A percentile compares a stretch with the other conserved stretches of the same genome.
These are phyloP conservation scores for Blennius ocellaris DNA, from an alignment of 2,113 vertebrate species.

Conservation along the genomic window DNA sequence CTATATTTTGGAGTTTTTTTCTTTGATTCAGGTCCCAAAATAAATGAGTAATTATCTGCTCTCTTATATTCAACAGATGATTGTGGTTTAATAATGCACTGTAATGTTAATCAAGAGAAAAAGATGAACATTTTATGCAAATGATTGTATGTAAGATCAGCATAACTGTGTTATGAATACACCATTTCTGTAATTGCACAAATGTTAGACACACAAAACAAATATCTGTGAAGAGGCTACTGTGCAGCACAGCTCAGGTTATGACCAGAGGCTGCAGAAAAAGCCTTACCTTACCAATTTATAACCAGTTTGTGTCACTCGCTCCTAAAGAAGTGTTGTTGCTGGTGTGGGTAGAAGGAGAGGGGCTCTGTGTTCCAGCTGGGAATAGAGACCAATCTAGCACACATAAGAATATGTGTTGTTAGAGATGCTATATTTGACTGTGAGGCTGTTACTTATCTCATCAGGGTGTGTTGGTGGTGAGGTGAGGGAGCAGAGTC, in stretches of 20 bases:
- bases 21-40: too few relatives aligned
- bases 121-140: too few relatives aligned
- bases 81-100: too few relatives aligned
- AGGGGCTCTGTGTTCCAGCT: slow-evolving; percentile 44
- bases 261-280: neutral
- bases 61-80: too few relatives aligned
- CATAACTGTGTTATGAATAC: too few relatives aligned
- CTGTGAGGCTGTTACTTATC: slow-evolving; percentile 66
- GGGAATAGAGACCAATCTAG: slow-evolving; percentile 69
- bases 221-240: too few relatives aligned
- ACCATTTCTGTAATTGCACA: too few relatives aligned
- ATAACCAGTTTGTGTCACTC: slow-evolving; percentile 68
- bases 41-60: too few relatives aligned
- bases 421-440: slow-evolving; percentile 79
- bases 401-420: slow-evolving; percentile 65
- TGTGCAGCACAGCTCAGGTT: slow-evolving; percentile 24
- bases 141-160: too few relatives aligned
- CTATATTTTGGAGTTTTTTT: too few relatives aligned
- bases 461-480: slow-evolving; percentile 66
- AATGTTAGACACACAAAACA: too few relatives aligned
- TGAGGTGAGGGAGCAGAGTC: slow-evolving; percentile 55
- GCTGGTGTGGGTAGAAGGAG: slow-evolving; percentile 27
- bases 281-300: slow-evolving; percentile 44
- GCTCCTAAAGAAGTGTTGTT: slow-evolving; percentile 77
- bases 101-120: too few relatives aligned